phyloP scores from a whole-genome alignment of 2,888 invertebrate species.

The Argyresthia albistria region DNA sequence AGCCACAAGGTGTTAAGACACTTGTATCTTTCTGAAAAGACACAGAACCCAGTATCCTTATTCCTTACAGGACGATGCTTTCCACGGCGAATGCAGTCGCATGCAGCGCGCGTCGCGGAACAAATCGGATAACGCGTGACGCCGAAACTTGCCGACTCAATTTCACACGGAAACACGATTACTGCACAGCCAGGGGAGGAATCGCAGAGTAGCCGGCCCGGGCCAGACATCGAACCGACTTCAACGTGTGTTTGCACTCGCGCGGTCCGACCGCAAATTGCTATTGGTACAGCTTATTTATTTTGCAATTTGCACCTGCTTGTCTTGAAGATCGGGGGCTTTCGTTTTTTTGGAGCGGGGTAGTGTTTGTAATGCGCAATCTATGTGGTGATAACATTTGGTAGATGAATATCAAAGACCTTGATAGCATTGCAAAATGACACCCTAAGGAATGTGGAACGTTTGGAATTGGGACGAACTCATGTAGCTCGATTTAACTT shows the following conservation, averaged over 20 bases:
- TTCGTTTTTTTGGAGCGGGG: not conserved
- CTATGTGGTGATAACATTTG: no score
- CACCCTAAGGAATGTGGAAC: no score
- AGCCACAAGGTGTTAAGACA: not conserved
- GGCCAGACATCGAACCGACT: conserved; percentile 5
- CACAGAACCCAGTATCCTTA: not conserved
- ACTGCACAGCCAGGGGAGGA: conserved; percentile 31
- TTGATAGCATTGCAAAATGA: no score
- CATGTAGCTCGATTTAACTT: no score
- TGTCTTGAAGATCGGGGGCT: conserved; percentile 8
- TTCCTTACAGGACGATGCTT: not conserved
- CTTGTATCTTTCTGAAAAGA: not conserved
- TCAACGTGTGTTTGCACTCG: not conserved
- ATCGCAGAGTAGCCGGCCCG: conserved; percentile 17
- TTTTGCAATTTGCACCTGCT: conserved; percentile 32
- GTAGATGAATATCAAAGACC: no score
- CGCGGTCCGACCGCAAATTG: conserved; percentile 14
- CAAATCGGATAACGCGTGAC: conserved; percentile 66
- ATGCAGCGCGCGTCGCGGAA: conserved; percentile 52
- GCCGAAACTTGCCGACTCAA: conserved; percentile 54
- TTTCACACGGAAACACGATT: conserved; percentile 54
- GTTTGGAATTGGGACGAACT: no score
- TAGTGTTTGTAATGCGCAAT: not conserved
- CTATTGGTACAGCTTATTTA: conserved; percentile 39
- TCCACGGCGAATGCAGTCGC: conserved; percentile 6